Evolutionary conservation across 2,113 vertebrate genomes (phyloP).

Genomic region (Pundamilia nyererei): DNA sequence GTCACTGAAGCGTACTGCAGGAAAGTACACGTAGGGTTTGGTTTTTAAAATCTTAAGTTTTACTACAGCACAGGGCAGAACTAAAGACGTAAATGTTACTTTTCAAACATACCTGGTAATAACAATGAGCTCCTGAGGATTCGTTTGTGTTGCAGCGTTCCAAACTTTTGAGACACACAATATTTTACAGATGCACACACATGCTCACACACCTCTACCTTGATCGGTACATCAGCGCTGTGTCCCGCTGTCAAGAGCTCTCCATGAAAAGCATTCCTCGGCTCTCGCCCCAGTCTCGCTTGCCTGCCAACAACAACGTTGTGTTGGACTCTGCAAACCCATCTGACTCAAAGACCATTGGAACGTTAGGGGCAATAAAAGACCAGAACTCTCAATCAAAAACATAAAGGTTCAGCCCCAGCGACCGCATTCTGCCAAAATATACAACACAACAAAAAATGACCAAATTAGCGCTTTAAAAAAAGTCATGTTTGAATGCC

Average conservation of each 20-base stretch:
- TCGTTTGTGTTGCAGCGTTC: not conserved
- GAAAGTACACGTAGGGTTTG: not conserved
- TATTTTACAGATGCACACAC: not conserved
- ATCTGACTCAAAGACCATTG: conserved; percentile 30
- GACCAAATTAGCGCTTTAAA: not conserved
- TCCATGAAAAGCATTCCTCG: conserved; percentile 60
- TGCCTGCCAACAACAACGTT: conserved; percentile 58
- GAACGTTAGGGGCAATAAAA: conserved; percentile 25
- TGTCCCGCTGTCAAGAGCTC: conserved; percentile 43
- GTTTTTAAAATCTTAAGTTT: not conserved
- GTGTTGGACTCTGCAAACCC: conserved; percentile 34
- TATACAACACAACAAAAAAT: not conserved
- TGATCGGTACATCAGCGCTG: conserved; percentile 31
- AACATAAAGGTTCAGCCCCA: not conserved
- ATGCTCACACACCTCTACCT: conserved; percentile 31
- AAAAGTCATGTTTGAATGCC: not conserved
- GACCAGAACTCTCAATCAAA: not conserved
- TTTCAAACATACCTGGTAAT: not conserved
- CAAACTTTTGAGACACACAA: not conserved
- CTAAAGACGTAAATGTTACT: not conserved
- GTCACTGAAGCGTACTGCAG: not conserved
- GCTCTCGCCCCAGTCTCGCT: conserved; percentile 38
- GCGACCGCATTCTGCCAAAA: not conserved
- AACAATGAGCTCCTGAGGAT: not conserved
- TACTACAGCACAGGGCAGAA: not conserved